Percentiles rank a stretch among this genome's conserved stretches.
Evolutionary conservation across 1,140 invertebrate genomes (phyloP).

Genomic region (Drusus annulatus): DNA sequence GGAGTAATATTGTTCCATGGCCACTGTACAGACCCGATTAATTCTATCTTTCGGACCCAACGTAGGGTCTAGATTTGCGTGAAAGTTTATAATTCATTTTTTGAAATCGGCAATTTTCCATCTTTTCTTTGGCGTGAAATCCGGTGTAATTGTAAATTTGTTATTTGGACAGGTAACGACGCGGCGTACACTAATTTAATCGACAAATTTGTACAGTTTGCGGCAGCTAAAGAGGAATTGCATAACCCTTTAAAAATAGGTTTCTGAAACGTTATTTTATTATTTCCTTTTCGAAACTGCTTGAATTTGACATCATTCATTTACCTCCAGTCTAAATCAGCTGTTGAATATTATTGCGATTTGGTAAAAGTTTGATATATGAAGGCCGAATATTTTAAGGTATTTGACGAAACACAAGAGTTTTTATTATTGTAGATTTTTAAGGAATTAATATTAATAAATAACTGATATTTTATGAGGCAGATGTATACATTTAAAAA

Average conservation of each 20-base stretch:
- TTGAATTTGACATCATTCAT: conserved; percentile 32
- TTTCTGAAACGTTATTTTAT: conserved; percentile 10
- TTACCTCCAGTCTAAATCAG: conserved; percentile 22
- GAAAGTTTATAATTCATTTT: conserved; percentile 43
- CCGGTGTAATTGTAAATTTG: conserved; percentile 26
- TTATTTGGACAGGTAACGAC: not conserved
- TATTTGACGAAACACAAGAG: conserved; percentile 13
- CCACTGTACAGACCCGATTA: too few species aligned
- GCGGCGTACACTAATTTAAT: conserved; percentile 35
- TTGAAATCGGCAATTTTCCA: conserved; percentile 31
- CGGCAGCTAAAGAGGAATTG: not conserved
- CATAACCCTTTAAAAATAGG: not conserved
- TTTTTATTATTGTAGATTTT: not conserved
- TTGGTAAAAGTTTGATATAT: conserved; percentile 10
- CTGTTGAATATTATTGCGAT: conserved; percentile 20
- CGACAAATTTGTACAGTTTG: not conserved
- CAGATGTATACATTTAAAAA: too few species aligned
- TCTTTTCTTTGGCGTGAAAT: conserved; percentile 33
- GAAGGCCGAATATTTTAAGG: conserved; percentile 31
- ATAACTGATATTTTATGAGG: too few species aligned
- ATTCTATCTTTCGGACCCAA: too few species aligned
- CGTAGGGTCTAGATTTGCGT: conserved; percentile 7
- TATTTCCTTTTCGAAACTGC: conserved; percentile 37
- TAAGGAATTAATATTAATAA: not conserved
- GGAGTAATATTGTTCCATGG: too few species aligned